Evolutionary conservation across 2,113 vertebrate species (phyloP), one percentile per base, ranked within the genome.

Genomic region (Pterophyllum scalare): DNA sequence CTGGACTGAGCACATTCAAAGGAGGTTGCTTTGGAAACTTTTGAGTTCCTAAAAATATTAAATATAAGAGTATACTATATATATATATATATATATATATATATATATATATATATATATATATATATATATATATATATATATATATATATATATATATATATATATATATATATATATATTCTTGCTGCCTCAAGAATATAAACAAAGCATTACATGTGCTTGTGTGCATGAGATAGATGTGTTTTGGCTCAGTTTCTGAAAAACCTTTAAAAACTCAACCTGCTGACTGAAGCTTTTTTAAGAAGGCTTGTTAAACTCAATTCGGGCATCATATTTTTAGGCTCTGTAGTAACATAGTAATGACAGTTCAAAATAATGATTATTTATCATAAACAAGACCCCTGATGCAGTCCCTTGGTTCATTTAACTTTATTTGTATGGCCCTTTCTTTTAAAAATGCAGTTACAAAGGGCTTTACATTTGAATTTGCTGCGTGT

Each of bases 1-100:
- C 89, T 87, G 81, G 59, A 59, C 24, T 4, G 57, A 64, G 24
- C 35, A 12, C 2, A 52, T 72, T 72, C 65, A 72, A 52, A 2
- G 0, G 19, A 22, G 24, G 46, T 61, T 28, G 6, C 7, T 52
- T 17, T 57, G 22, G 54, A 54, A 8, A 22, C n/a, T n/a, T n/a
- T n/a, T n/a, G n/a, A n/a, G 56, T 11, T 14, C 24, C 70, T 56
- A 2, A 52, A 57, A 65, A 52, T 11, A 54, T n/a, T 4, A 58
- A 20, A 58, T 28, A 70, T 7, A 38, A 26, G 3, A 49, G 28
- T 54, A 54, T 57, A n/a, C n/a, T n/a, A n/a, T n/a, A n/a, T n/a
- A n/a, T n/a, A n/a, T n/a, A n/a, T n/a, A n/a, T n/a, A n/a, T n/a
- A n/a, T n/a, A n/a, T n/a, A n/a, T n/a, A n/a, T n/a, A n/a, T n/a